These are phyloP conservation scores for Eupsilia transversa DNA, from an alignment of 2,888 invertebrate species.

Conservation along the genomic window DNA sequence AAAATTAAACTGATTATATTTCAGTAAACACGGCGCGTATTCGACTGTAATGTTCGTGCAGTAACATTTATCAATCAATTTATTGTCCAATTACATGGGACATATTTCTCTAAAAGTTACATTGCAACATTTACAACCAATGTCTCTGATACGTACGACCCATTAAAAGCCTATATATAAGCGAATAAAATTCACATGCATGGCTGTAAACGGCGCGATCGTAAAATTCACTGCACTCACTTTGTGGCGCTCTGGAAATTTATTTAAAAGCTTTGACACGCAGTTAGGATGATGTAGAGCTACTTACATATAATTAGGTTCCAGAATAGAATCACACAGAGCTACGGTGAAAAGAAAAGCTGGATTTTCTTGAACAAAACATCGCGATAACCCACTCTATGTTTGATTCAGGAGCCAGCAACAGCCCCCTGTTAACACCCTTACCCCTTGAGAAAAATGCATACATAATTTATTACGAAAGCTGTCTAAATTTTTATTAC, in stretches of 20 bases:
- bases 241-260: constrained; percentile 82
- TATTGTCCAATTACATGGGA: constrained; percentile 61
- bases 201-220: constrained; percentile 80
- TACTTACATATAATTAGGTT: constrained; percentile 56
- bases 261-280: constrained; percentile 72
- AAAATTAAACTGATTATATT: constrained; percentile 48
- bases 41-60: constrained; percentile 28
- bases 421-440: constrained; percentile 27
- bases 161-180: constrained; percentile 86
- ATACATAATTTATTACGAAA: constrained; percentile 60
- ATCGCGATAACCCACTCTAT: constrained; percentile 27
- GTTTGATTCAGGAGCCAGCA: constrained; percentile 35
- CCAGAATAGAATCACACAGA: constrained; percentile 27
- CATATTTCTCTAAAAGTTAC: constrained; percentile 67
- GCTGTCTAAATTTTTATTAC: constrained; percentile 61
- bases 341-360: constrained; percentile 3
- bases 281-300: constrained; percentile 57
- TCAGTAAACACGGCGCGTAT: constrained; percentile 46
- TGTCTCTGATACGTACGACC: constrained; percentile 81
- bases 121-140: constrained; percentile 70
- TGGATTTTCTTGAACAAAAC: constrained; percentile 22
- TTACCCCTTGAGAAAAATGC: constrained; percentile 49
- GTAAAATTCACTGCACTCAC: constrained; percentile 86
- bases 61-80: constrained; percentile 68
- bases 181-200: constrained; percentile 86